Base-by-base conservation (phyloP, 2,888 invertebrate genomes). In the Chrysolina haemoptera region DNA sequence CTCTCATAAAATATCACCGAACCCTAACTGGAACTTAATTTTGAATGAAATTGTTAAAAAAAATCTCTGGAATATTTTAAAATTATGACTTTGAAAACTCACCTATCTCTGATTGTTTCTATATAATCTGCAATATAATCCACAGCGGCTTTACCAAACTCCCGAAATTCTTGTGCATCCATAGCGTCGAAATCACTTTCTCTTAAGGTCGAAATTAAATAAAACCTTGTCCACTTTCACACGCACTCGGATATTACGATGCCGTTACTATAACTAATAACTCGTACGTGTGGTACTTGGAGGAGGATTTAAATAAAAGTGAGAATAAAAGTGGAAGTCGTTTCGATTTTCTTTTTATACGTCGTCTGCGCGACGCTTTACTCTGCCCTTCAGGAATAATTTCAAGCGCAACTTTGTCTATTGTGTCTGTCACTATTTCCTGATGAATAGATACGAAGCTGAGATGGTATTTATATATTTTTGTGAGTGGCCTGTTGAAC, bases 61-160 rank as follows among this genome's bases (percentile, higher is more conserved):
- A 12, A 55, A 55, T 22, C 0, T 12, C 3, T 55, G 2, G 5
- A 12, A 20, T n/a, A 18, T 59, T 43, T 10, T 59, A 14, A 53
- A n/a, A 41, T 4, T n/a, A 20, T 66, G 20, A 46, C 62, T 66
- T 18, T 59, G 50, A 66, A 64, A 27, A 66, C 46, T 27, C 87
- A 93, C 92, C 93, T 92, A 79, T 95, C 93, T 82, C 96, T 91
- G 77, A 98, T 93, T 81, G 91, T 94, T 79, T 96, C 94, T 78
- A 94, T 89, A 87, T 98, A 98, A 87, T 97, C 94, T n/a, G 95
- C 95, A 35, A 98, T 92, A 84, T 95, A 94, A 86, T 98, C 97
- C 75, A 98, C 92, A 75, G 96, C 92, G 27, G 96, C 95, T 85
- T 94, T 95, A 40, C 95, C 97, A 85, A 95, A 95, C 82, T 94